phyloP scores from a whole-genome alignment of 2,888 invertebrate genomes.

The Phasia obesa region DNA sequence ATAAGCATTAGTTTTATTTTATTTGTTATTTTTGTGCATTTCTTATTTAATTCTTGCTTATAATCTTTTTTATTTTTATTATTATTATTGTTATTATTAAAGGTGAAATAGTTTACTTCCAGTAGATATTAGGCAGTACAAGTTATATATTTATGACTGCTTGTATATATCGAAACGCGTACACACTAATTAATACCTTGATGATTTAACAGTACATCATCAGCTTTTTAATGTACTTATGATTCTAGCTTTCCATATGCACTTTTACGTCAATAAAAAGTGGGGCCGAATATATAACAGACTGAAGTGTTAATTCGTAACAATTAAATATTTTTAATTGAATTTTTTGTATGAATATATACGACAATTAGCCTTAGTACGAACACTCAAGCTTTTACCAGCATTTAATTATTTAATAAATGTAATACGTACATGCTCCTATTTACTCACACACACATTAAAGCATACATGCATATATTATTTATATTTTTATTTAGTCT shows the following conservation, averaged over 20 bases:
- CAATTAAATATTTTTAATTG: neutral
- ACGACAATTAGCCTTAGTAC: constrained; percentile 64
- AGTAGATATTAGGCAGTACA: neutral
- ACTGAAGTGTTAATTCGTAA: constrained; percentile 1
- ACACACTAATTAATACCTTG: neutral
- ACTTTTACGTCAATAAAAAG: no score
- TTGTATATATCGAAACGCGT: neutral
- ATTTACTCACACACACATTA: neutral
- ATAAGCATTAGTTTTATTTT: constrained; percentile 32
- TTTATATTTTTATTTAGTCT: neutral
- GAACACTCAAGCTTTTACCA: constrained; percentile 39
- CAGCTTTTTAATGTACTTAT: no score
- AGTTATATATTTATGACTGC: neutral
- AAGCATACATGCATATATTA: no score
- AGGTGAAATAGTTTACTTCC: constrained; percentile 60
- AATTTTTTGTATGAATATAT: constrained; percentile 38
- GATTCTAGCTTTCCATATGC: no score
- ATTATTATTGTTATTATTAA: constrained; percentile 33
- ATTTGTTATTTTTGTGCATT: constrained; percentile 7
- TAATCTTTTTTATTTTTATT: constrained; percentile 25
- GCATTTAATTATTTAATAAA: constrained; percentile 32
- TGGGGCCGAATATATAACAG: neutral
- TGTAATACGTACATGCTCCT: neutral
- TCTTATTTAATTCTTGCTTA: no score
- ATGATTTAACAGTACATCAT: constrained; percentile 8